phyloP scores from a whole-genome alignment of 2,113 vertebrate species.

The Sciurus niger region DNA sequence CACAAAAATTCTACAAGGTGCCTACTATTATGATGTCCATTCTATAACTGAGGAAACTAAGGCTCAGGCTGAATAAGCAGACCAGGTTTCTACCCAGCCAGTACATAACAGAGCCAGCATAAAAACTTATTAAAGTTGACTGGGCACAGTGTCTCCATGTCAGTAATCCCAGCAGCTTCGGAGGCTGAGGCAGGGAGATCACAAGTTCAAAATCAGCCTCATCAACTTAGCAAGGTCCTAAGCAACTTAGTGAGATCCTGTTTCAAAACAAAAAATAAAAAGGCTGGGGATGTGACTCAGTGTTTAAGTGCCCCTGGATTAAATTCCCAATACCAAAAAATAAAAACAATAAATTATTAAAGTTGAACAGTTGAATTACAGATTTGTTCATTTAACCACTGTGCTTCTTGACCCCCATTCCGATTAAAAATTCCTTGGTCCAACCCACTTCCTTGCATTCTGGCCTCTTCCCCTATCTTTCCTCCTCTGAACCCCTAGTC shows the following conservation, averaged over 20 bases:
- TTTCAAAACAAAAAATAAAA: too few species aligned
- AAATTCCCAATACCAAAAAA: too few species aligned
- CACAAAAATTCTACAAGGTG: background rate
- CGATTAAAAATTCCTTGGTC: background rate
- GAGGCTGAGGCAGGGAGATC: too few species aligned
- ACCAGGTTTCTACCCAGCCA: background rate
- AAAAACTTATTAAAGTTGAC: background rate
- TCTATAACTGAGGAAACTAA: slow-evolving; percentile 9
- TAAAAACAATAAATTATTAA: too few species aligned
- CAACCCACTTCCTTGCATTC: background rate
- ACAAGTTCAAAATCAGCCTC: too few species aligned
- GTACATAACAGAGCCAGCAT: background rate
- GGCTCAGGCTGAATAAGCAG: background rate
- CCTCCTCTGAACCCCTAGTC: background rate
- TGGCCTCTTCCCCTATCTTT: background rate
- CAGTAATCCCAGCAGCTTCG: too few species aligned
- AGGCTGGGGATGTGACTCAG: too few species aligned
- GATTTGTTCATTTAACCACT: background rate
- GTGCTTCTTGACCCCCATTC: background rate
- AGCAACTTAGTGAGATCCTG: too few species aligned
- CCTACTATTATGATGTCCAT: background rate
- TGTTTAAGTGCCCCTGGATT: too few species aligned
- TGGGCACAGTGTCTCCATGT: too few species aligned
- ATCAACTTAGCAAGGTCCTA: too few species aligned
- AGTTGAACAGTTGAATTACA: background rate